Evolutionary conservation across 2,888 invertebrate genomes (phyloP).

Genomic region (Hirtodrosophila histrioides): DNA sequence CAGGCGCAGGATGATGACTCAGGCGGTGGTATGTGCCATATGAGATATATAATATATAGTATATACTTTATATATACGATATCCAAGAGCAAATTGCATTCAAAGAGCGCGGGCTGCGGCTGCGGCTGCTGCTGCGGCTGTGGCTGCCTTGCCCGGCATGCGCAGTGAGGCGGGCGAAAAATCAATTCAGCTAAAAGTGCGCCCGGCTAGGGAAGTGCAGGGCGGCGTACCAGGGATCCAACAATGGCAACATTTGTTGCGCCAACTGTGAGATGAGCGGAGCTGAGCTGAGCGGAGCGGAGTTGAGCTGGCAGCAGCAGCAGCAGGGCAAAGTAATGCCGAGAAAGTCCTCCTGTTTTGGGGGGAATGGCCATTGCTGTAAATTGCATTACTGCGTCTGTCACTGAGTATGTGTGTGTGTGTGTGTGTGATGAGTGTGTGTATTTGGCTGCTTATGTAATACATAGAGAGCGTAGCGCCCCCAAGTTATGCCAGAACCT

Average conservation of each 20-base stretch:
- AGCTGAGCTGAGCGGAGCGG: conserved; percentile 3
- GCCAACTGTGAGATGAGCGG: conserved; percentile 30
- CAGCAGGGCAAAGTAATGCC: conserved; percentile 59
- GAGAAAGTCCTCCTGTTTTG: conserved; percentile 6
- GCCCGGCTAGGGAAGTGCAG: conserved; percentile 72
- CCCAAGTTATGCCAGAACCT: conserved; percentile 17
- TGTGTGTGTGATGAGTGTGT: conserved; percentile 20
- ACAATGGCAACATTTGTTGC: conserved; percentile 79
- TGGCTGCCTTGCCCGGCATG: conserved; percentile 68
- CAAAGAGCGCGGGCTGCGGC: conserved; percentile 32
- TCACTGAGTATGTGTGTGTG: conserved; percentile 21
- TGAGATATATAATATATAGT: conserved; percentile 2
- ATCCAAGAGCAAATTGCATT: conserved; percentile 48
- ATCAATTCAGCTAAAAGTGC: conserved; percentile 82
- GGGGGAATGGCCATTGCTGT: conserved; percentile 42
- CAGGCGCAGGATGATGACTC: conserved; percentile 44
- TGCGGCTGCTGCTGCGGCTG: no score
- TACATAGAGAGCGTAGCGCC: conserved; percentile 37
- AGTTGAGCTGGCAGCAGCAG: conserved; percentile 8
- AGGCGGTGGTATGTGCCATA: conserved; percentile 31
- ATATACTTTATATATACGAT: conserved; percentile 8
- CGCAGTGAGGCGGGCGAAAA: conserved; percentile 74
- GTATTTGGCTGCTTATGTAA: conserved; percentile 55
- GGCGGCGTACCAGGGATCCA: conserved; percentile 38
- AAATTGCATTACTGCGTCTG: conserved; percentile 75